Evolutionary conservation across 2,888 invertebrate genomes (phyloP).

Genomic region (Tenthredo livida): DNA sequence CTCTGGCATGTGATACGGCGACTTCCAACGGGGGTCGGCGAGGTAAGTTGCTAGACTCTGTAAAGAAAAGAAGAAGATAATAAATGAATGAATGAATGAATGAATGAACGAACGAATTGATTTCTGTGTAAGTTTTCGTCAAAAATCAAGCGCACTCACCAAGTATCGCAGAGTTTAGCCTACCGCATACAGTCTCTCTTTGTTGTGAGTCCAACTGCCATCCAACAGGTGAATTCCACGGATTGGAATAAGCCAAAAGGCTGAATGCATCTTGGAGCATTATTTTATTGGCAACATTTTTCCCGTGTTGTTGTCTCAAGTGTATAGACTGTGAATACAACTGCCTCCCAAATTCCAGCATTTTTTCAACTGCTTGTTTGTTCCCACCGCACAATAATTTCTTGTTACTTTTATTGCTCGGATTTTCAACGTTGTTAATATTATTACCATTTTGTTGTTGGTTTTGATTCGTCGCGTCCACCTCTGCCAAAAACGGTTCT

Average conservation of each 20-base stretch:
- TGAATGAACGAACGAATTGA: background rate
- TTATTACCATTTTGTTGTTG: conserved; percentile 59
- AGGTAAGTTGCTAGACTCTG: conserved; percentile 95
- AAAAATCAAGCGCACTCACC: conserved; percentile 81
- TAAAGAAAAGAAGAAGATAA: conserved; percentile 58
- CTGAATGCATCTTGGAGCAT: conserved; percentile 99
- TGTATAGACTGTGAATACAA: conserved; percentile 94
- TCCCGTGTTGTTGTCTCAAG: conserved; percentile 89
- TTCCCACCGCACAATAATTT: conserved; percentile 84
- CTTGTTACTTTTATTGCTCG: conserved; percentile 70
- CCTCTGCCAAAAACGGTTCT: conserved; percentile 75
- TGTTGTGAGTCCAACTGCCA: conserved; percentile 97
- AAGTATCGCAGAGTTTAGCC: conserved; percentile 98
- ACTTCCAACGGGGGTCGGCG: conserved; percentile 96
- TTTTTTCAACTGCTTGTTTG: conserved; percentile 93
- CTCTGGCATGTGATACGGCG: conserved; percentile 93
- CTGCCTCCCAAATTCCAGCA: conserved; percentile 96
- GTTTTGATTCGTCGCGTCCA: conserved; percentile 76
- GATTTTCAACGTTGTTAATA: conserved; percentile 60
- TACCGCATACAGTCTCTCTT: conserved; percentile 96
- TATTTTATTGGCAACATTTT: conserved; percentile 91
- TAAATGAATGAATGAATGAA: background rate
- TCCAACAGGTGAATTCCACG: conserved; percentile 97
- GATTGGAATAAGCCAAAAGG: conserved; percentile 97
- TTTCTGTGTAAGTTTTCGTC: background rate